phyloP scores from a whole-genome alignment of 2,888 invertebrate species.

The Eupithecia vulgata region DNA sequence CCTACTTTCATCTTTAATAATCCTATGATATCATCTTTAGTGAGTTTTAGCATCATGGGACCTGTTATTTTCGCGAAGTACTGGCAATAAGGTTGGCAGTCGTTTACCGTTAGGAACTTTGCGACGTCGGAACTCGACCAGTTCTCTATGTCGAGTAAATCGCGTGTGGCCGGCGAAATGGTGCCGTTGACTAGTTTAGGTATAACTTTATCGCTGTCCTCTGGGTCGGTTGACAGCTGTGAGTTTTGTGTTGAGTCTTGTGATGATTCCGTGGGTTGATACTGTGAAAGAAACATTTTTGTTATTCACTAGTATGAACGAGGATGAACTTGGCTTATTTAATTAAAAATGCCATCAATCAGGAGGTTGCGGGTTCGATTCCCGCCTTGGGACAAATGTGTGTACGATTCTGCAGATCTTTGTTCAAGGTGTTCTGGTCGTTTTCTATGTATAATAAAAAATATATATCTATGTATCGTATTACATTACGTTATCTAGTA shows the following conservation, averaged over 20 bases:
- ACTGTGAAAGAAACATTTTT: constrained; percentile 27
- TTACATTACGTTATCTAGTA: no score
- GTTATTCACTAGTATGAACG: background rate
- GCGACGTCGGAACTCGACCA: constrained; percentile 95
- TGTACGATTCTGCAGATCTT: no score
- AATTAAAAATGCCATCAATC: no score
- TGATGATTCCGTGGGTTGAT: constrained; percentile 59
- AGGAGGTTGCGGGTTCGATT: no score
- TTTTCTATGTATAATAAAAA: no score
- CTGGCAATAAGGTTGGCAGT: constrained; percentile 89
- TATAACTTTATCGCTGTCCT: constrained; percentile 83
- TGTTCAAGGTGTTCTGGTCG: no score
- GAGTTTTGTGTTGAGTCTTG: constrained; percentile 57
- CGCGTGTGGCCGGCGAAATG: constrained; percentile 79
- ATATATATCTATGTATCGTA: no score
- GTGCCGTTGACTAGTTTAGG: constrained; percentile 85
- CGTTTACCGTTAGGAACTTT: constrained; percentile 94
- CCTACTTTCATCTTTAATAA: constrained; percentile 97
- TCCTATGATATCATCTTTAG: constrained; percentile 95
- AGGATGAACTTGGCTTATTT: no score
- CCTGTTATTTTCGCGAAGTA: constrained; percentile 91
- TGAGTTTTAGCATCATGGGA: constrained; percentile 89
- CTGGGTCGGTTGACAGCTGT: constrained; percentile 52
- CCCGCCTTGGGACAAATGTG: no score
- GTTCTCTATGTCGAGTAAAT: constrained; percentile 75